Percentiles rank a stretch among this genome's conserved stretches.
These are phyloP conservation scores for Cybosia mesomella DNA, from an alignment of 2,888 invertebrate genomes.

Conservation along the genomic window DNA sequence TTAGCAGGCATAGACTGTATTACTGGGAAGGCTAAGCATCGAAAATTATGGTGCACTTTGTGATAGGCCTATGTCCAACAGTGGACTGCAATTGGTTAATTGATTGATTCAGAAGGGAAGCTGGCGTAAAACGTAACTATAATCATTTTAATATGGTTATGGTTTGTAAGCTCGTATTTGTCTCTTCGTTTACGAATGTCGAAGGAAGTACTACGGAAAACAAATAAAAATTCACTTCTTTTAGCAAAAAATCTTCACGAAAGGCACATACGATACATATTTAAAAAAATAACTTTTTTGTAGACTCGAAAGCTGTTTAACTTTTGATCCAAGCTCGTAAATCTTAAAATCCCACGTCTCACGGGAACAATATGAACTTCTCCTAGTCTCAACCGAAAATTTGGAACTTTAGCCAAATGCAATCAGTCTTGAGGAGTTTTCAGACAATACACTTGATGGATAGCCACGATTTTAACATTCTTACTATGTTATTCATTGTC, in stretches of 20 bases:
- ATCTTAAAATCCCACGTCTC: slow-evolving; percentile 15
- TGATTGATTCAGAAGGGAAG: too few relatives aligned
- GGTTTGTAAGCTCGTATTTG: too few relatives aligned
- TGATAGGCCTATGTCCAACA: too few relatives aligned
- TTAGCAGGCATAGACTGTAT: background rate
- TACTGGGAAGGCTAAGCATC: too few relatives aligned
- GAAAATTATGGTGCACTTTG: too few relatives aligned
- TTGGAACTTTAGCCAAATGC: slow-evolving; percentile 18
- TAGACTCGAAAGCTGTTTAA: background rate
- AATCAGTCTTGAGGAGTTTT: slow-evolving; percentile 24
- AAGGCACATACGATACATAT: background rate
- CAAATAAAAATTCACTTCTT: too few relatives aligned
- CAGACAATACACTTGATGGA: slow-evolving; percentile 21
- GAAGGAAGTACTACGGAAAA: too few relatives aligned
- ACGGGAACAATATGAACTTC: slow-evolving; percentile 25
- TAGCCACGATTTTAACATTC: slow-evolving; percentile 18
- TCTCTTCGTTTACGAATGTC: too few relatives aligned
- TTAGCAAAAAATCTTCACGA: too few relatives aligned
- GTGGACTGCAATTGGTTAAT: too few relatives aligned
- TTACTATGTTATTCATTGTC: slow-evolving; percentile 15
- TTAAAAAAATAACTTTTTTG: background rate
- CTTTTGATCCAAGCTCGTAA: slow-evolving; percentile 8
- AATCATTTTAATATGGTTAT: too few relatives aligned
- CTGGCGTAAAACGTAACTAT: too few relatives aligned
- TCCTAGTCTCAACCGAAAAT: slow-evolving; percentile 16